A percentile compares a stretch with the other conserved stretches of the same genome.
Evolutionary conservation across 2,113 vertebrate genomes (phyloP).

Genomic region (Girardinichthys multiradiatus): DNA sequence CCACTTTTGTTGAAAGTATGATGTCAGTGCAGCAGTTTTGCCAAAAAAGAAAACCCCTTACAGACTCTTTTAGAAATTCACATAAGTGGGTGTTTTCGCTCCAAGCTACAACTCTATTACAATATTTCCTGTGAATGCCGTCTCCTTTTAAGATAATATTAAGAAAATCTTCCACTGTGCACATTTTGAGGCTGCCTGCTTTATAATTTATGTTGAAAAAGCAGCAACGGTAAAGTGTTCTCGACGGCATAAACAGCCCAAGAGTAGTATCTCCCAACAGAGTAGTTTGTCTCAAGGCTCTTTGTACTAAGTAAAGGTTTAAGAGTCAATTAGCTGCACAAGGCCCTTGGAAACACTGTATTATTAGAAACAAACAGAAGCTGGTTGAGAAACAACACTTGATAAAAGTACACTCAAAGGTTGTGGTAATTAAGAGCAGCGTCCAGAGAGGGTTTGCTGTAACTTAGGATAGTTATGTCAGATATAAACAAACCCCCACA

Average conservation of each 20-base stretch:
- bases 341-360: conserved; percentile 55
- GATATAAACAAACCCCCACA: conserved; percentile 38
- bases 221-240: background rate
- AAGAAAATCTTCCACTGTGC: background rate
- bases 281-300: conserved; percentile 44
- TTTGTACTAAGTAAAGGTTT: conserved; percentile 55
- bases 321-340: conserved; percentile 57
- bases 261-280: conserved; percentile 28
- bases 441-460: conserved; percentile 14
- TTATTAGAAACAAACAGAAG: conserved; percentile 73
- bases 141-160: background rate
- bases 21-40: conserved; percentile 65
- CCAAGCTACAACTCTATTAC: no score
- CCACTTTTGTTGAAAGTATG: conserved; percentile 69
- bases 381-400: conserved; percentile 47
- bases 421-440: conserved; percentile 52
- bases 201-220: background rate
- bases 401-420: conserved; percentile 30
- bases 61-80: background rate
- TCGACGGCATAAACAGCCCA: conserved; percentile 6
- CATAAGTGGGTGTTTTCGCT: no score
- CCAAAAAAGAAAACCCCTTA: conserved; percentile 67
- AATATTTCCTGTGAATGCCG: no score
- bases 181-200: background rate
- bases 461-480: conserved; percentile 45